Evolutionary conservation across 2,888 invertebrate species (phyloP).

Genomic region (Macrophya annulata): DNA sequence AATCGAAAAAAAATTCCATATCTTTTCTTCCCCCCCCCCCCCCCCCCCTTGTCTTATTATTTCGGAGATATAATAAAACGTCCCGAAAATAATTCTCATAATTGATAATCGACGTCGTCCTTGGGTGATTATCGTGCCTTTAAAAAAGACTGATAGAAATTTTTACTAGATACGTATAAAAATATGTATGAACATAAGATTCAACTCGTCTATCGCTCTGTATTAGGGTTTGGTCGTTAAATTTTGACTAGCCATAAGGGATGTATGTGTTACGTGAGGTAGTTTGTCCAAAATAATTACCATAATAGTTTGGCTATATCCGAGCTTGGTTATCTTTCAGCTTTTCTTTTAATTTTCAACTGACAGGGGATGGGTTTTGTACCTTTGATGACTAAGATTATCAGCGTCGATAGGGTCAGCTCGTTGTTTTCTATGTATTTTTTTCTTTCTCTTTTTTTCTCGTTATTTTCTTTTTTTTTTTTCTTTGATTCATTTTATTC

Average conservation of each 20-base stretch:
- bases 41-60: background rate
- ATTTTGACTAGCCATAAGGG: background rate
- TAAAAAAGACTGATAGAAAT: background rate
- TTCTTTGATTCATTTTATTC: constrained; percentile 40
- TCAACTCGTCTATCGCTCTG: background rate
- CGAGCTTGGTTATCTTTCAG: background rate
- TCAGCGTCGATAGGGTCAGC: constrained; percentile 15
- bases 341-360: background rate
- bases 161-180: background rate
- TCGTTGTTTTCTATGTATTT: constrained; percentile 8
- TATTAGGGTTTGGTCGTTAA: background rate
- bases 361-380: background rate
- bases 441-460: constrained; percentile 17
- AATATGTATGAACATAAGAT: background rate
- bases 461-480: constrained; percentile 31
- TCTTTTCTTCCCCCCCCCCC: background rate
- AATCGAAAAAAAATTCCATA: background rate
- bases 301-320: background rate
- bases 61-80: background rate
- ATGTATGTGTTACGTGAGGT: background rate
- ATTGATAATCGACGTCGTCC: background rate
- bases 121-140: background rate
- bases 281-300: constrained; percentile 26
- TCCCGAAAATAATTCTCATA: background rate
- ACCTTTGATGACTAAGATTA: constrained; percentile 39